Evolutionary conservation across 2,888 invertebrate genomes (phyloP), one percentile per base, ranked within the genome.

Genomic region (Gerosis bhagava): DNA sequence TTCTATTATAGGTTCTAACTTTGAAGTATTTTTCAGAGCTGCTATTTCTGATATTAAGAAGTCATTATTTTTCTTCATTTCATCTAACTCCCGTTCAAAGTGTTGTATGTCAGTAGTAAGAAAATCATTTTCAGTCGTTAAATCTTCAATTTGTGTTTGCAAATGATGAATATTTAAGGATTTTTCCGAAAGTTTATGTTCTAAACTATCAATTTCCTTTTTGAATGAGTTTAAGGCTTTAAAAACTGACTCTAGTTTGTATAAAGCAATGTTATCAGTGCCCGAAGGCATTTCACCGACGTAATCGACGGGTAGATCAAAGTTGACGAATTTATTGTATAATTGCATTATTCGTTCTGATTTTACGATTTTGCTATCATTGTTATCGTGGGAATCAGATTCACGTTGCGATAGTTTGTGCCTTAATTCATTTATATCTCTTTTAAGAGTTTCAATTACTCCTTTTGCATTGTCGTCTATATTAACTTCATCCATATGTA

Each of bases 51-150:
- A 90, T 57, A 94, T 88, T n/a, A 94, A 76, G 49, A 93, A 86
- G 62, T 93, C 93, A 63, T 94, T 94, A 68, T 93, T 94, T 67
- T 93, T 92, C 74, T 93, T 92, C 67, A 93, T 88, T 66, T 93
- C 93, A 48, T 89, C 83, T 31, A 91, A 77, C 69, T 92, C 93
- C 54, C 91, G 91, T 74, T 94, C 93, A 16, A 89, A 73, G 45
- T 88, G 88, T 54, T 83, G 78, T 22, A 89, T 69, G 56, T 89
- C 89, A 2, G 83, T 76, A 12, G 83, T 82, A 1, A 89, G 63
- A 46, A 84, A 87, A 62, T 89, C 88, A 62, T 89, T 89, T 65
- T 89, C 89, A 16, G 81, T 73, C 2, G 81, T 80, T 11, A 89
- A 63, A 54, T 91, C 92, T 53, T 92, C 91, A 56, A 92, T 90